phyloP scores from a whole-genome alignment of 2,888 invertebrate genomes.

The Xiphydria camelus region DNA sequence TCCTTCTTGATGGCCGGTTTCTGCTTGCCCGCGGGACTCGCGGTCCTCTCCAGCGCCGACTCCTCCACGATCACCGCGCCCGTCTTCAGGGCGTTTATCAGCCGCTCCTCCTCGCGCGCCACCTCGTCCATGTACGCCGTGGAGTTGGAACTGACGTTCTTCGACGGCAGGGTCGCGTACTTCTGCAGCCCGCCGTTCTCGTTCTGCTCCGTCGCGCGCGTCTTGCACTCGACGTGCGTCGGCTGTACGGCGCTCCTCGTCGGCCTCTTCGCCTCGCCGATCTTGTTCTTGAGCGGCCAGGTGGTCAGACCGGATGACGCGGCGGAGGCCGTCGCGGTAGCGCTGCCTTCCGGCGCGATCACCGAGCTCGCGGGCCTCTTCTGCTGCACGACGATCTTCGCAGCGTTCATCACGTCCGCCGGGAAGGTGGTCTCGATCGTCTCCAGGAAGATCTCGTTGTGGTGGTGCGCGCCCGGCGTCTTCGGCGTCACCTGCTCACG shows the following conservation, averaged over 20 bases:
- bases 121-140: slow-evolving; percentile 67
- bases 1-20: slow-evolving; percentile 49
- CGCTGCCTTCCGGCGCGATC: slow-evolving; percentile 18
- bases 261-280: slow-evolving; percentile 56
- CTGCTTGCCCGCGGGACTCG: slow-evolving; percentile 27
- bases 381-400: slow-evolving; percentile 57
- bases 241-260: slow-evolving; percentile 32
- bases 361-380: slow-evolving; percentile 60
- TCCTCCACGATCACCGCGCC: slow-evolving; percentile 67
- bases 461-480: slow-evolving; percentile 33
- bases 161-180: slow-evolving; percentile 27
- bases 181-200: slow-evolving; percentile 9
- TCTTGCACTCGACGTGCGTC: slow-evolving; percentile 14
- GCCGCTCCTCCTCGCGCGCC: slow-evolving; percentile 78
- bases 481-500: slow-evolving; percentile 31
- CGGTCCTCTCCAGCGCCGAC: slow-evolving; percentile 29
- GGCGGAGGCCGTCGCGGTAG: slow-evolving; percentile 2
- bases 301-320: slow-evolving; percentile 58
- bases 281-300: slow-evolving; percentile 67
- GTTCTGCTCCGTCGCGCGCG: slow-evolving; percentile 28
- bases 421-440: slow-evolving; percentile 70
- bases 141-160: slow-evolving; percentile 31
- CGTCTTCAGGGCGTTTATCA: slow-evolving; percentile 78
- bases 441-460: slow-evolving; percentile 58
- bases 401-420: slow-evolving; percentile 63